Conservation (phyloP, 2,797 vertebrate species). For the Bradypodion pumilum region DNA sequence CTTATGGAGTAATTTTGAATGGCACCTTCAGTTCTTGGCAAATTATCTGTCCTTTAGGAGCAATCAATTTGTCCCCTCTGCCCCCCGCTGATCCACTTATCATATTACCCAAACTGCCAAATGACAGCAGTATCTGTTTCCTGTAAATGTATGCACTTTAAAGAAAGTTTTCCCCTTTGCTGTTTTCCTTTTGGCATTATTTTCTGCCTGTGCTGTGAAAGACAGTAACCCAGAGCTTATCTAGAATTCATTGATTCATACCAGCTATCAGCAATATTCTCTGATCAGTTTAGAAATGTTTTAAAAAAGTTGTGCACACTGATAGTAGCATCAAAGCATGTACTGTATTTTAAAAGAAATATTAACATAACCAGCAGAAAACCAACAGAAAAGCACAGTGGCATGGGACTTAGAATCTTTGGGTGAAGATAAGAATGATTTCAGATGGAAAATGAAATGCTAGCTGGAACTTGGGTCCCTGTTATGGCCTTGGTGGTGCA, state of each 20-base stretch:
- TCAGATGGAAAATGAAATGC: not conserved
- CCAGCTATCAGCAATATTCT: not conserved
- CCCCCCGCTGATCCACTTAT: slow-evolving; percentile 2
- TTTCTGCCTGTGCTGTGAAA: not conserved
- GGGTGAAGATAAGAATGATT: not conserved
- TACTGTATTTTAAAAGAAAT: too few species aligned
- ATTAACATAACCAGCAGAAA: too few species aligned
- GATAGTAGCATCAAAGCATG: too few species aligned
- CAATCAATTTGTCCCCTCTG: not conserved
- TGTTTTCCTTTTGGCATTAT: not conserved
- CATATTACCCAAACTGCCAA: not conserved
- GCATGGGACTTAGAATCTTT: too few species aligned
- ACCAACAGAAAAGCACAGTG: not conserved
- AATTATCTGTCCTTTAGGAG: not conserved
- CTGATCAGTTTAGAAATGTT: not conserved
- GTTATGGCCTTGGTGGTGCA: too few species aligned
- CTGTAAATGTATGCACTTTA: not conserved
- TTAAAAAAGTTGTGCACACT: too few species aligned
- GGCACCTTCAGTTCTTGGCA: not conserved
- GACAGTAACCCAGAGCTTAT: not conserved
- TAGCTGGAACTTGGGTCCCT: not conserved
- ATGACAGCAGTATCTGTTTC: not conserved
- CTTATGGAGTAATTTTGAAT: slow-evolving; percentile 34
- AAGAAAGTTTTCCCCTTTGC: accelerated
- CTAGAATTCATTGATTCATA: not conserved